Percentiles rank a stretch among this genome's conserved stretches.
These are phyloP conservation scores for Cacatua alba DNA, from an alignment of 2,113 vertebrate genomes.

Conservation along the genomic window DNA sequence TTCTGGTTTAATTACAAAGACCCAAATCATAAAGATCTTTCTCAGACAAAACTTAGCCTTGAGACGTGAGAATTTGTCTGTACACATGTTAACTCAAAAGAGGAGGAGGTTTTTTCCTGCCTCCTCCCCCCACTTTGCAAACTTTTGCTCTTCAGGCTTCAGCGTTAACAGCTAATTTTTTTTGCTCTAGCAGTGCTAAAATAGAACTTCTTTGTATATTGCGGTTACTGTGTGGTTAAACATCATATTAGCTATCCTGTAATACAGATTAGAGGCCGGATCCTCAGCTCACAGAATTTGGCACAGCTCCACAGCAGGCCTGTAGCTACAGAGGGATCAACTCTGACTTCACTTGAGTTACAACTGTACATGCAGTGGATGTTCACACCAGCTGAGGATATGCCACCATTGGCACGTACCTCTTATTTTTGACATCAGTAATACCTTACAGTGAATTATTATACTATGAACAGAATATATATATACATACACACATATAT, in stretches of 20 bases:
- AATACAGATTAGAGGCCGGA: neutral
- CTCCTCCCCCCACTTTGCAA: neutral
- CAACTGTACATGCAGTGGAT: neutral
- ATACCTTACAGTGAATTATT: neutral
- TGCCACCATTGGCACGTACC: neutral
- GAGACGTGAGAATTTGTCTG: constrained; percentile 2
- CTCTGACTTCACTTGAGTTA: neutral
- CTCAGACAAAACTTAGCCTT: constrained; percentile 24
- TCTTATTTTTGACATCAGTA: neutral
- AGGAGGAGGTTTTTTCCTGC: neutral
- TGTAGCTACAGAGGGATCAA: fast-evolving
- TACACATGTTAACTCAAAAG: neutral
- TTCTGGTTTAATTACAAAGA: constrained; percentile 22
- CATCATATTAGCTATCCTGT: neutral
- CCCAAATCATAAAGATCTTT: neutral
- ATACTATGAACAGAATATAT: neutral
- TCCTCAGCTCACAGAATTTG: neutral
- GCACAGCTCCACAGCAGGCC: neutral
- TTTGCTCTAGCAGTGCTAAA: neutral
- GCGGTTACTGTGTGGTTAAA: constrained; percentile 20
- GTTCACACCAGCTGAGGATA: neutral
- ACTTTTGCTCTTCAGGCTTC: neutral
- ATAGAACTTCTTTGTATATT: constrained; percentile 26
- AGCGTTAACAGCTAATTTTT: neutral
- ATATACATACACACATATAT: neutral